Evolutionary conservation across 1,140 invertebrate species (phyloP), one percentile per base, ranked within the genome.

Genomic region (Samia ricini): DNA sequence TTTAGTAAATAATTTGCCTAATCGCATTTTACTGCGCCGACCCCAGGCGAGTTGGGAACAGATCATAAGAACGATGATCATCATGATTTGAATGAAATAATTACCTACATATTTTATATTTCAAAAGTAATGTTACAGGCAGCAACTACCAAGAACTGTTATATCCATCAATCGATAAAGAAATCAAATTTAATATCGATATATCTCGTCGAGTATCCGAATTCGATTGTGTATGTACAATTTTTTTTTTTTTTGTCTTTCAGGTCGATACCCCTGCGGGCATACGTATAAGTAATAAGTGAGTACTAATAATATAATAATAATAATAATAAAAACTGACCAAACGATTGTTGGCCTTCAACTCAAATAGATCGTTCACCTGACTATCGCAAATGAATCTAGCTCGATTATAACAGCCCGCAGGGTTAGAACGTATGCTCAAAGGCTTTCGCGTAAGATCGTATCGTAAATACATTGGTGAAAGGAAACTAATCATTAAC

Each of bases 291-390:
- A 67, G 64, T 58, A 62, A 52, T 59, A 55, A 51, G 67, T 68
- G 68, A 63, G 69, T 68, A 77, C 72, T 76, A 72, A 76, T 75
- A 79, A 66, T 62, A 70, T 68, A 63, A 65, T 60, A 67, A 75
- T 76, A 73, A 77, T 72, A 79, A 79, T 75, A 74, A 78, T 72
- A 79, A 76, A 80, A 80, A 77, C 67, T 64, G 68, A 76, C 71
- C 72, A 77, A 74, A 73, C 72, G 64, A 74, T 71, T 74, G 61
- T 68, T 79, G 79, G 78, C 81, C 81, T 84, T 84, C 79, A 82
- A 84, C 76, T 72, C 71, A 67, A 69, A 61, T 67, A 78, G 81
- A 76, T 68, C 78, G 60, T 82, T 84, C 81, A 84, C 79, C 81
- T 83, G 74, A 42, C 72, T 77, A 77, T 70, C 69, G 66, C 70